These are phyloP conservation scores for Ptiloglossa arizonensis DNA, from an alignment of 1,140 invertebrate species.

Conservation along the genomic window DNA sequence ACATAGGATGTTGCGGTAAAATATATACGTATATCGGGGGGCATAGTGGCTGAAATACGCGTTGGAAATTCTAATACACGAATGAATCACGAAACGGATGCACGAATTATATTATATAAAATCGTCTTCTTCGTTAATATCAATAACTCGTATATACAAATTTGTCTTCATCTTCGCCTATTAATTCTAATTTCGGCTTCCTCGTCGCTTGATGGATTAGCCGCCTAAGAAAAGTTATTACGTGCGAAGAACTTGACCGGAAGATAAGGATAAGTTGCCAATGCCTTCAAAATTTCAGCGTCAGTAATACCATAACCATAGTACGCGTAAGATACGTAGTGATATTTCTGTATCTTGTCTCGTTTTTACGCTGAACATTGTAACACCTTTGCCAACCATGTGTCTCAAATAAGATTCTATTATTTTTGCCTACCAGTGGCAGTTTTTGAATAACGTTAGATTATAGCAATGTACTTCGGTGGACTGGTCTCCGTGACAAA, in stretches of 20 bases:
- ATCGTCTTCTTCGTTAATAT: conserved; percentile 15
- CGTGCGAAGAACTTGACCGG: conserved; percentile 4
- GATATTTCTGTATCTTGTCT: conserved; percentile 51
- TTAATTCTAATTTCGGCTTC: conserved; percentile 18
- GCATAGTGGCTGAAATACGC: neutral
- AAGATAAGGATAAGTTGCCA: conserved; percentile 68
- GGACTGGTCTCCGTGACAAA: conserved; percentile 1
- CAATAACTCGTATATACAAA: conserved; percentile 31
- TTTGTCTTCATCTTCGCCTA: conserved; percentile 14
- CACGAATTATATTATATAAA: conserved; percentile 32
- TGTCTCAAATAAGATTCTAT: neutral
- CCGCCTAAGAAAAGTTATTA: neutral
- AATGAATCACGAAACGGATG: conserved; percentile 13
- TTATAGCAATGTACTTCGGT: neutral
- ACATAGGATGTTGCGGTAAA: conserved; percentile 15
- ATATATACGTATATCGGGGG: neutral
- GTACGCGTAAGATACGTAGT: conserved; percentile 71
- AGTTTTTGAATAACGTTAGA: conserved; percentile 44
- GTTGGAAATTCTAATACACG: conserved; percentile 8
- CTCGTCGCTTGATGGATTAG: neutral
- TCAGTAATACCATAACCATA: conserved; percentile 57
- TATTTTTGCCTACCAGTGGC: conserved; percentile 48
- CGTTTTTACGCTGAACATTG: conserved; percentile 22
- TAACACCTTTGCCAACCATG: neutral
- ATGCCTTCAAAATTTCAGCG: conserved; percentile 75